Evolutionary conservation across 2,113 vertebrate genomes (phyloP), one percentile per base, ranked within the genome.

Genomic region (Larimichthys polyactis): DNA sequence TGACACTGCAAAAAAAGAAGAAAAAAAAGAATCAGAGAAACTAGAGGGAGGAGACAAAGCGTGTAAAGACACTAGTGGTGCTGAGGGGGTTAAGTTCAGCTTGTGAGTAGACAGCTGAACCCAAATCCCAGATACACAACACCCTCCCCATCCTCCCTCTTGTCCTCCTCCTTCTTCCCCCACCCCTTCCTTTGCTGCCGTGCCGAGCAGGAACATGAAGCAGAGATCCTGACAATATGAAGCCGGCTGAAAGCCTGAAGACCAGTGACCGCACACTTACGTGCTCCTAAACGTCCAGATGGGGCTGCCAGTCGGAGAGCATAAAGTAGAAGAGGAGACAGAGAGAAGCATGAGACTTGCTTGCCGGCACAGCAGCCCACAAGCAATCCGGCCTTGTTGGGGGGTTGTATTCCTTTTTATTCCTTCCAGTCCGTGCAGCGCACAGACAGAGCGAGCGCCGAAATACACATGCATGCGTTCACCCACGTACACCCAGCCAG

Each of bases 51-150:
- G 68, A 81, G 48, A 69, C 85, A 74, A 71, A 84, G 77, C 78
- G 19, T 78, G 49, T 69, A 54, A 82, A 60, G 71, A 68, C 67
- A 62, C 65, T 49, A 29, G 14, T 74, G 78, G 86, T 20, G 69
- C 67, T 71, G 84, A 86, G 68, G 51, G 85, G 86, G 79, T 82
- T 87, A 83, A 88, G 48, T 82, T 80, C 40, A 82, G 90, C 83
- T 78, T 81, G 82, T 77, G 86, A 94, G 86, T 84, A 94, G 94
- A 95, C 95, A 95, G 93, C 94, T 94, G 92, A 94, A 94, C 91
- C 92, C 91, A 91, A 94, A 94, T 92, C 93, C 90, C 82, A 86
- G 67, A 92, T 88, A 92, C 87, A 91, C 90, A 92, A 79, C 88
- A 76, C 60, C 87, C 49, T 51, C 51, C 51, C 24, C 65, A 66